Conservation (phyloP, 1,140 invertebrate genomes). For the Drosophila mojavensis region DNA sequence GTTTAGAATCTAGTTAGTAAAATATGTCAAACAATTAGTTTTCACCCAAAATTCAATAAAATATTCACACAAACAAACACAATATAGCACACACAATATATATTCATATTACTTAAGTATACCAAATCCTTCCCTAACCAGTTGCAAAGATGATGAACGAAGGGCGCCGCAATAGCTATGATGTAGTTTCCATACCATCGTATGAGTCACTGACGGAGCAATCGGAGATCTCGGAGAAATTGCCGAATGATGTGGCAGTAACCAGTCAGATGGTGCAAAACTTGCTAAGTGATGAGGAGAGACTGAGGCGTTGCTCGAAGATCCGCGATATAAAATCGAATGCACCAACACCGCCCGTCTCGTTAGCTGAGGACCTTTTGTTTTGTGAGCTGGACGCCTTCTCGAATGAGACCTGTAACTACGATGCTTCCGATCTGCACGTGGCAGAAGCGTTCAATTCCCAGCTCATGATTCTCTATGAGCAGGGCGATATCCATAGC, state of each 20-base stretch:
- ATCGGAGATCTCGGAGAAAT: not conserved
- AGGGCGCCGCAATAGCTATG: not conserved
- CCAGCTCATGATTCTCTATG: conserved; percentile 65
- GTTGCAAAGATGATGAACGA: conserved; percentile 13
- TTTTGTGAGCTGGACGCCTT: not conserved
- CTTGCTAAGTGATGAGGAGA: not conserved
- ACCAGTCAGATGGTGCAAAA: conserved; percentile 23
- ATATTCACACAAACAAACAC: not conserved
- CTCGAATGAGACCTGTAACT: not conserved
- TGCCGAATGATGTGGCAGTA: not conserved
- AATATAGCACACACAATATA: not conserved
- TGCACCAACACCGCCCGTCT: conserved; percentile 19
- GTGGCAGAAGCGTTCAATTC: not conserved
- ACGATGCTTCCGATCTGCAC: no score
- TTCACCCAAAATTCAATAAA: not conserved
- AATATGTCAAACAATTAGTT: not conserved
- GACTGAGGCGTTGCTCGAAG: no score
- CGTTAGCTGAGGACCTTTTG: not conserved
- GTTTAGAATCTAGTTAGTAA: not conserved
- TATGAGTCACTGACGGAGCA: not conserved
- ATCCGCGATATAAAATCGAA: not conserved
- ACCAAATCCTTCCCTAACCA: not conserved
- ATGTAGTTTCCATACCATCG: conserved; percentile 27
- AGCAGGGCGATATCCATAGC: conserved; percentile 58
- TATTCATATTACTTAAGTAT: no score